phyloP scores from a whole-genome alignment of 2,888 invertebrate genomes.

The Venustoraphidia nigricollis region DNA sequence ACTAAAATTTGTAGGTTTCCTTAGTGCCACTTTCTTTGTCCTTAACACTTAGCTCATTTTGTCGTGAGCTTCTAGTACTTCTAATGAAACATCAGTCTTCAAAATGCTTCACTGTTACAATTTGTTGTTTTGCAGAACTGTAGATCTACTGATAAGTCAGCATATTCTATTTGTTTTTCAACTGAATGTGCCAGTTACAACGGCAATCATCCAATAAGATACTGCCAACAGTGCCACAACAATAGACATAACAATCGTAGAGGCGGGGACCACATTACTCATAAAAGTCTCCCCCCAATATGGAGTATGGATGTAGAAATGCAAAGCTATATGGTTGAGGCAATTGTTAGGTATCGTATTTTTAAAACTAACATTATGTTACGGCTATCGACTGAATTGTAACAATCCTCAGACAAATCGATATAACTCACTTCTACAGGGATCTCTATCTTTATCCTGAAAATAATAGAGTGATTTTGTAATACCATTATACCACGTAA shows the following conservation, averaged over 20 bases:
- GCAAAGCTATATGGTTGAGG: slow-evolving; percentile 87
- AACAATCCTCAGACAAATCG: too few relatives aligned
- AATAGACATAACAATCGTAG: slow-evolving; percentile 76
- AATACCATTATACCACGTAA: too few relatives aligned
- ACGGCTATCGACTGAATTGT: too few relatives aligned
- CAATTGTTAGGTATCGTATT: slow-evolving; percentile 62
- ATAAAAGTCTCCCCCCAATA: slow-evolving; percentile 70
- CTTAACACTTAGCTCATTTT: not conserved
- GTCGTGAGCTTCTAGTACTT: not conserved
- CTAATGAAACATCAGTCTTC: slow-evolving; percentile 1
- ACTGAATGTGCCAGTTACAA: slow-evolving; percentile 94
- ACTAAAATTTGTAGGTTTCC: too few relatives aligned
- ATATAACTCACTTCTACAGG: too few relatives aligned
- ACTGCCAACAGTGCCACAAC: slow-evolving; percentile 79
- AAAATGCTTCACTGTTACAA: not conserved
- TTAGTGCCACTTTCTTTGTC: too few relatives aligned
- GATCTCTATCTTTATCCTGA: too few relatives aligned
- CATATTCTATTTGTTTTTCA: slow-evolving; percentile 91
- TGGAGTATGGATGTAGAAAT: slow-evolving; percentile 84
- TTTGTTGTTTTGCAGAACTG: slow-evolving; percentile 55
- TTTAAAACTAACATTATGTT: too few relatives aligned
- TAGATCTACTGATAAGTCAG: slow-evolving; percentile 77
- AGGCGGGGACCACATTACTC: slow-evolving; percentile 81
- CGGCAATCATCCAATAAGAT: slow-evolving; percentile 89
- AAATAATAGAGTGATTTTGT: too few relatives aligned